phyloP scores from a whole-genome alignment of 2,888 invertebrate genomes.

The Sclerodermus sp. region DNA sequence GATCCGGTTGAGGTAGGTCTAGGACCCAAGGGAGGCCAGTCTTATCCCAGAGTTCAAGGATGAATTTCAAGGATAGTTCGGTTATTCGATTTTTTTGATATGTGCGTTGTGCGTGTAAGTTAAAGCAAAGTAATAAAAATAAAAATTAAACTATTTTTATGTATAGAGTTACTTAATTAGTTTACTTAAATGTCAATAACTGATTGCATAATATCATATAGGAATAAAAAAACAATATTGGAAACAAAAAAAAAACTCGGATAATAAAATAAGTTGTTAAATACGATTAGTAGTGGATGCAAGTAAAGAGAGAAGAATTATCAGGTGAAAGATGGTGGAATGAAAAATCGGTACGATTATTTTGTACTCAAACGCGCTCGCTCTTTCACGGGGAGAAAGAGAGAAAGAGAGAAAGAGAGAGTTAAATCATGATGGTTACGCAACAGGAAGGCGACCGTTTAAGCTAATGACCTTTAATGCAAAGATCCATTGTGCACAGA shows the following conservation, averaged over 20 bases:
- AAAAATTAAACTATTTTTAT: no score
- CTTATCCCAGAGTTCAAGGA: conserved; percentile 54
- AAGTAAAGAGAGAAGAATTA: no score
- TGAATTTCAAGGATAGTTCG: conserved; percentile 55
- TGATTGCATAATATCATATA: conserved; percentile 2
- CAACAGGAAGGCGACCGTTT: conserved; percentile 41
- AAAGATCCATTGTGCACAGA: conserved; percentile 34
- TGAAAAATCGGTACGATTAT: conserved; percentile 25
- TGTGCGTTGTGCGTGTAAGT: no score
- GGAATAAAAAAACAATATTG: not conserved
- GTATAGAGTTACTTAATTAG: no score
- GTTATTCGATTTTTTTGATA: no score
- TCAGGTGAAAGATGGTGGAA: no score
- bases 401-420: no score
- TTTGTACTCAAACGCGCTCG: conserved; percentile 16
- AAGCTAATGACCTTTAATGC: conserved; percentile 43
- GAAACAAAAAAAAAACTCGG: no score
- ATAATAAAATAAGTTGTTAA: no score
- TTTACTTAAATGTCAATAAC: not conserved
- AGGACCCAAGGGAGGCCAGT: conserved; percentile 39
- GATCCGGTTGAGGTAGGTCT: conserved; percentile 55
- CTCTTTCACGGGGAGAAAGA: conserved; percentile 13
- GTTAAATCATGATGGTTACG: conserved; percentile 27
- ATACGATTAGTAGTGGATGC: no score
- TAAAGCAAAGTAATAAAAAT: no score